Conservation (phyloP, 2,888 invertebrate species). For the Phengaris arion region DNA sequence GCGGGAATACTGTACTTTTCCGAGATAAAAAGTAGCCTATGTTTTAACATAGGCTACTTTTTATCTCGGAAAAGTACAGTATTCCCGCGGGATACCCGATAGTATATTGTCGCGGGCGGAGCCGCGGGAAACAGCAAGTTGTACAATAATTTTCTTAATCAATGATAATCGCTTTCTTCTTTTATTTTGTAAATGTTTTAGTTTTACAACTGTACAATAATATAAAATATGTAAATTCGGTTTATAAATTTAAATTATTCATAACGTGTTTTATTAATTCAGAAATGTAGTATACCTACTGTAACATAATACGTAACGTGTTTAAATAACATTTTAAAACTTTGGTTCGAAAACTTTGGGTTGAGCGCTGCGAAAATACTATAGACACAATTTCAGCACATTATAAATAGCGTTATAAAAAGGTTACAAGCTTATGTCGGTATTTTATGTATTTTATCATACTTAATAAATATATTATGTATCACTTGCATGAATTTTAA, state of each 20-base stretch:
- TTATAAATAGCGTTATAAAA: background rate
- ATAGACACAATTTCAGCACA: background rate
- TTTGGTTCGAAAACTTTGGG: background rate
- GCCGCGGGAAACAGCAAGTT: no score
- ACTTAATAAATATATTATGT: no score
- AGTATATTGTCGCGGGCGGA: no score
- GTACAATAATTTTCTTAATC: background rate
- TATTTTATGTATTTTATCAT: background rate
- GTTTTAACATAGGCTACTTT: no score
- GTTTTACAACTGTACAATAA: background rate
- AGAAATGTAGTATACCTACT: background rate
- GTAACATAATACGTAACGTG: background rate
- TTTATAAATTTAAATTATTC: constrained; percentile 11
- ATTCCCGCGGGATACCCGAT: no score
- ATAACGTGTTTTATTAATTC: background rate
- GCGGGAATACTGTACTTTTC: no score
- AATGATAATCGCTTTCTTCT: background rate
- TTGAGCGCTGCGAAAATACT: background rate
- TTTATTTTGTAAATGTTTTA: background rate
- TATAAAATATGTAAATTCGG: background rate
- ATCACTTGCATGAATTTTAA: no score
- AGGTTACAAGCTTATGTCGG: background rate
- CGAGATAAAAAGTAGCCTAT: no score
- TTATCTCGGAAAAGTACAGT: no score
- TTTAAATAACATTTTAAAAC: background rate